Base-by-base conservation (phyloP, 2,888 invertebrate genomes). In the Agriotes lineatus region DNA sequence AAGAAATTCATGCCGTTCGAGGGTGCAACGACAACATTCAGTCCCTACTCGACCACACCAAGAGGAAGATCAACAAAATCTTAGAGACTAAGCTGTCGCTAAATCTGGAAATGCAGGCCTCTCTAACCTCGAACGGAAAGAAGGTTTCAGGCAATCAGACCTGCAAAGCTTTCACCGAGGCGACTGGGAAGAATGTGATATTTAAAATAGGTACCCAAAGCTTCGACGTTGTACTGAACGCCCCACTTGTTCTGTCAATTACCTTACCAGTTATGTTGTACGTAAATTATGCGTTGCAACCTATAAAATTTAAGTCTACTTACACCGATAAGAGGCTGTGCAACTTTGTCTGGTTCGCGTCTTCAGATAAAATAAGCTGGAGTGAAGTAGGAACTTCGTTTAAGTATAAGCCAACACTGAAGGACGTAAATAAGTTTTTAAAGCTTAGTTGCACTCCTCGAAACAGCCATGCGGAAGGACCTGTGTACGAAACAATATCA, bases 241-340 rank as follows among this genome's bases (percentile, higher is more conserved):
- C 89, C 14, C 96, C 96, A 0, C 89, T 89, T 86, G 85, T 95
- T 4, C 78, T 84, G 1, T 85, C 81, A 67, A 74, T 95, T 1
- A 82, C 83, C 30, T 83, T 96, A 30, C 93, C 95, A 0, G 85
- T 86, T 30, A 87, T 87, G 70, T 88, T 94, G 18, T 85, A 95
- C 82, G 89, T 88, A 5, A 91, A 90, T 0, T 94, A 90, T 83
- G 88, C 89, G 5, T 85, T 91, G 0, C 92, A 91, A 81, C 93
- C 95, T 0, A 83, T 84, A 22, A 88, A 90, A 78, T 86, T 93
- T 48, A 88, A 90, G 67, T 80, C 88, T 0, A 85, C 88, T 68
- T 90, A 90, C 82, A 86, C 89, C 0, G 84, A 87, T 33, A 85
- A 85, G 58, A 78, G 85, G 0, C 82, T 87, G 56, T 88, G 88